Percentiles rank a stretch among this genome's conserved stretches.
Evolutionary conservation across 2,113 vertebrate genomes (phyloP).

Genomic region (Thamnaconus septentrionalis): DNA sequence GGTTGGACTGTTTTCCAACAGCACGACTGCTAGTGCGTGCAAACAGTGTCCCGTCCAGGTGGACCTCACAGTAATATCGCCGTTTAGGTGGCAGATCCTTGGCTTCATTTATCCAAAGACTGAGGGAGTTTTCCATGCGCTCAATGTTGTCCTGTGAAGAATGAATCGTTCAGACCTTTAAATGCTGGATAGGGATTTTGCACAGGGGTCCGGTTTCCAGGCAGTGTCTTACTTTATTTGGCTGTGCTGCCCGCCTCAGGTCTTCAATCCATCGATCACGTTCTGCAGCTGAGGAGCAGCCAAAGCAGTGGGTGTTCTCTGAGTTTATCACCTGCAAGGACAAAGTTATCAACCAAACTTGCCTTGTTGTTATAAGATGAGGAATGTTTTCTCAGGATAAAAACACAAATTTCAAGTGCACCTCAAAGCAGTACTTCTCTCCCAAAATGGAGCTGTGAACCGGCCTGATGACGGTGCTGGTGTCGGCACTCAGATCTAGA

Average conservation of each 20-base stretch:
- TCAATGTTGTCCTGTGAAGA: conserved; percentile 83
- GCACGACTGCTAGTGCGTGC: conserved; percentile 83
- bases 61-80: conserved; percentile 84
- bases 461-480: conserved; percentile 80
- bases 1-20: conserved; percentile 55
- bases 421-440: conserved; percentile 93
- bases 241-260: conserved; percentile 84
- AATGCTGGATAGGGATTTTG: neutral
- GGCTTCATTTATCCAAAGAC: conserved; percentile 90
- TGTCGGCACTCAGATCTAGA: conserved; percentile 82
- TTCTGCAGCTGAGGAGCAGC: conserved; percentile 86
- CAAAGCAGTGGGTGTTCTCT: conserved; percentile 84
- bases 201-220: neutral
- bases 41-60: conserved; percentile 84
- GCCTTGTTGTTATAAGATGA: neutral
- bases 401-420: conserved; percentile 36
- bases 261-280: conserved; percentile 93
- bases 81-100: conserved; percentile 82
- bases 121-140: conserved; percentile 84
- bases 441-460: conserved; percentile 90
- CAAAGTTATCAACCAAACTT: neutral
- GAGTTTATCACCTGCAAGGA: conserved; percentile 82
- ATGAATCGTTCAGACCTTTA: neutral
- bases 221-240: conserved; percentile 82
- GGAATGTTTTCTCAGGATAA: neutral